Evolutionary conservation across 2,797 vertebrate species (phyloP).

Genomic region (Valencia hispanica): DNA sequence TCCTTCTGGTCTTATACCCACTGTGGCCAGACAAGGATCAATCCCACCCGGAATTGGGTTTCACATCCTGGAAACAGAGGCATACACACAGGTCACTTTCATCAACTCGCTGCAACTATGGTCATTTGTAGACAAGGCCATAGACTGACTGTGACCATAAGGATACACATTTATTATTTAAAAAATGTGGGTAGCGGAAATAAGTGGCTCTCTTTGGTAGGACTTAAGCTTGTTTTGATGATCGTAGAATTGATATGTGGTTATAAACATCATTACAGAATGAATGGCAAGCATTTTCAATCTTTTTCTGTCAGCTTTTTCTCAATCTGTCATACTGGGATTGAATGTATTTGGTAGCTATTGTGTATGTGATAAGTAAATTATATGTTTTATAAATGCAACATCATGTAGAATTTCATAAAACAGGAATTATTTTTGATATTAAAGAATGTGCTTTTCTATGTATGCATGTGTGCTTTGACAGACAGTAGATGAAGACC

Average conservation of each 20-base stretch:
- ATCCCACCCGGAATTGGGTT: conserved; percentile 77
- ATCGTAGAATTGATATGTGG: background rate
- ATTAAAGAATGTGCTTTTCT: conserved; percentile 33
- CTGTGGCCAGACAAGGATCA: conserved; percentile 76
- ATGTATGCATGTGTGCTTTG: conserved; percentile 15
- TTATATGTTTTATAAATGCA: background rate
- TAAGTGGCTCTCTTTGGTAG: conserved; percentile 13
- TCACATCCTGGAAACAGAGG: conserved; percentile 76
- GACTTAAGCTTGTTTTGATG: conserved; percentile 33
- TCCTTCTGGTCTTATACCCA: conserved; percentile 61
- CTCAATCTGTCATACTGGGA: background rate
- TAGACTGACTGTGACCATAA: conserved; percentile 66
- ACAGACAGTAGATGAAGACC: conserved; percentile 53
- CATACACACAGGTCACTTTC: conserved; percentile 75
- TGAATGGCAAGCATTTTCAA: background rate
- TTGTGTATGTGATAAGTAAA: background rate
- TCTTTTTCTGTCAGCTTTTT: background rate
- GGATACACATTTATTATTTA: conserved; percentile 59
- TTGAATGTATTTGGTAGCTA: background rate
- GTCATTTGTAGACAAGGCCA: conserved; percentile 49
- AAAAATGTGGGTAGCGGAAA: conserved; percentile 42
- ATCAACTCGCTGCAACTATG: conserved; percentile 62
- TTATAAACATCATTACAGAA: background rate
- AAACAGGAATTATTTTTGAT: conserved; percentile 23
- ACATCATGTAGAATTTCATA: background rate